These are phyloP conservation scores for Elephas maximus DNA, from an alignment of 2,113 vertebrate species.

Conservation along the genomic window DNA sequence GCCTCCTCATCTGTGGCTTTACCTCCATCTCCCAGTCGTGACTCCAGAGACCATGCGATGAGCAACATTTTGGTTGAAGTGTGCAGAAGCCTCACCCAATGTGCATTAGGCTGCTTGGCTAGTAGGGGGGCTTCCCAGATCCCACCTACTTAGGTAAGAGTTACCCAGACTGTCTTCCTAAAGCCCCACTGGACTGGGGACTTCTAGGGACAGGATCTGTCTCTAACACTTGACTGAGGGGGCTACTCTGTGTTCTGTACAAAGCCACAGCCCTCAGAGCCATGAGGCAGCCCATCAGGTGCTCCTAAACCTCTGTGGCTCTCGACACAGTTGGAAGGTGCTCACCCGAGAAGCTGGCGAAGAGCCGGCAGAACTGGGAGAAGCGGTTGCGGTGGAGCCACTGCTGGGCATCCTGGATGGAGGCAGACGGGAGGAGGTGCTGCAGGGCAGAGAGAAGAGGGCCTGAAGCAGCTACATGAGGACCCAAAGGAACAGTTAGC, in stretches of 20 bases:
- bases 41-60: neutral
- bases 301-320: neutral
- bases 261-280: neutral
- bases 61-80: neutral
- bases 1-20: neutral
- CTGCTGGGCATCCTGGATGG: constrained; percentile 95
- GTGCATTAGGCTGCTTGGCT: accelerated
- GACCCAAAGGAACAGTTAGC: constrained; percentile 87
- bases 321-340: accelerated
- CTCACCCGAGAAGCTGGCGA: constrained; percentile 96
- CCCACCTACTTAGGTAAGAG: neutral
- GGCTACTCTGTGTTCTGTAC: neutral
- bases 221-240: neutral
- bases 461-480: constrained; percentile 88
- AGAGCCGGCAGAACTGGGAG: constrained; percentile 95
- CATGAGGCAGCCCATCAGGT: neutral
- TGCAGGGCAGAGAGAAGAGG: constrained; percentile 92
- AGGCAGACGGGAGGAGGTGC: constrained; percentile 94
- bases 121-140: neutral
- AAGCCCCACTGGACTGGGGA: accelerated
- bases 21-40: neutral
- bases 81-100: accelerated
- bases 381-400: constrained; percentile 96
- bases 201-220: neutral
- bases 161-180: neutral